A percentile compares a stretch with the other conserved stretches of the same genome.
These are phyloP conservation scores for Donacobius atricapilla DNA, from an alignment of 2,113 vertebrate species.

Conservation along the genomic window DNA sequence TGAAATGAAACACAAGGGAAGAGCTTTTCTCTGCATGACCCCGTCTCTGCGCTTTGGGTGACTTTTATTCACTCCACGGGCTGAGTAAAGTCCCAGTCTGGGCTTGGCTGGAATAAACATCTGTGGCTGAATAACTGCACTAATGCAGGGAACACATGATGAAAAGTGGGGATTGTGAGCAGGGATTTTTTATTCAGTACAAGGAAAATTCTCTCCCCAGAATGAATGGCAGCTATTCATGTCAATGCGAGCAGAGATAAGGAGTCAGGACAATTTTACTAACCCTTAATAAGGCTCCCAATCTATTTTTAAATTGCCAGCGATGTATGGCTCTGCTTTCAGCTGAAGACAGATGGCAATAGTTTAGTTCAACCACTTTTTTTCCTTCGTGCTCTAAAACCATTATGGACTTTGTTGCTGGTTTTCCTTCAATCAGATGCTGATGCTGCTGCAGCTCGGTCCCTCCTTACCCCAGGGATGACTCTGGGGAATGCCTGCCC, in stretches of 20 bases:
- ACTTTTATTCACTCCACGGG: neutral
- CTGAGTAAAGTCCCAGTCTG: neutral
- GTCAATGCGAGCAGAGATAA: neutral
- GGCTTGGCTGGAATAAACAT: neutral
- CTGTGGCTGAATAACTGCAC: constrained; percentile 26
- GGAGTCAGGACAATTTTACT: constrained; percentile 39
- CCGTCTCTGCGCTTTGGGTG: neutral
- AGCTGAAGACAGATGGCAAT: neutral
- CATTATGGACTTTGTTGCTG: neutral
- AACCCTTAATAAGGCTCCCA: constrained; percentile 35
- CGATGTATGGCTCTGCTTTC: neutral
- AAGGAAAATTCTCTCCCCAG: constrained; percentile 26
- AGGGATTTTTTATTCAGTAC: neutral
- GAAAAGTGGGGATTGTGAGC: constrained; percentile 14
- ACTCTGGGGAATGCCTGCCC: neutral
- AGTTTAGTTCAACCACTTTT: neutral
- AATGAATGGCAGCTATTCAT: constrained; percentile 53
- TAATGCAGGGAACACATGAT: neutral
- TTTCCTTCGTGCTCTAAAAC: neutral
- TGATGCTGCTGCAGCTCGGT: neutral
- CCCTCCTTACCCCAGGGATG: neutral
- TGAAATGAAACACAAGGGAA: neutral
- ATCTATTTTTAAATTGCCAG: constrained; percentile 24
- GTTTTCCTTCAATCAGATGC: neutral
- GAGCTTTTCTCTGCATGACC: neutral